Base-by-base conservation (phyloP, 2,888 invertebrate species). In the Desoria tigrina region DNA sequence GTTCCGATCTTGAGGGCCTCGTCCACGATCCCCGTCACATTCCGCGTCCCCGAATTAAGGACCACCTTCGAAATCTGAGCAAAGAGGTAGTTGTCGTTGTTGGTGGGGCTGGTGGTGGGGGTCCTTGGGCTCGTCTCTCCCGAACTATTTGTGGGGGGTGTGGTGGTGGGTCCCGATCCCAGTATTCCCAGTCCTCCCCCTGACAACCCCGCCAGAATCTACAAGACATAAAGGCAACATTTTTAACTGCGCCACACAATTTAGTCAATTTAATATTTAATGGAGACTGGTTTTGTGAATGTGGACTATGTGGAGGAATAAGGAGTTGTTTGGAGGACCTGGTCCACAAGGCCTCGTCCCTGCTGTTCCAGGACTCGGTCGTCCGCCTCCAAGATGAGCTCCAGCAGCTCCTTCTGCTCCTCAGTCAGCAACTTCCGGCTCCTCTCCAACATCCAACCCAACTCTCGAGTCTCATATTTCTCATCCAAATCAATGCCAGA, bases 21-120 rank as follows among this genome's bases (percentile, higher is more conserved):
- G 23, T 68, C 68, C 1, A 68, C 68, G 28, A 68, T 68, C 14
- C 58, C 64, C 2, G 64, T 68, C 1, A 68, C 68, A 28, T 68
- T 68, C 45, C 68, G 56, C 6, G 32, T 9, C 32, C 27, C 53
- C 23, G 68, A 68, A 37, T 57, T 58, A 16, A 45, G 53, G 28
- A 68, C 60, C 6, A 68, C 68, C 16, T 26, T 37, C 4, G 64
- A 64, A 39, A 68, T 63, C 11, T 64, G 64, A 9, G 1, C 9
- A 37, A 68, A 58, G n/a, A 68, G 51, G 32, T 68, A 64, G 23
- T 68, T 68, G 24, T 68, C 64, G 21, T 61, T 61, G 53, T 61
- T 61, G 9, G 51, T 1, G 45, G 42, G 32, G 11, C 32, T 1
- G 60, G 55, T 14, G 24, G 42, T 28, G 45, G 55, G 26, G 60